Evolutionary conservation across 2,113 vertebrate genomes (phyloP).

Genomic region (Pterocles burchelli): DNA sequence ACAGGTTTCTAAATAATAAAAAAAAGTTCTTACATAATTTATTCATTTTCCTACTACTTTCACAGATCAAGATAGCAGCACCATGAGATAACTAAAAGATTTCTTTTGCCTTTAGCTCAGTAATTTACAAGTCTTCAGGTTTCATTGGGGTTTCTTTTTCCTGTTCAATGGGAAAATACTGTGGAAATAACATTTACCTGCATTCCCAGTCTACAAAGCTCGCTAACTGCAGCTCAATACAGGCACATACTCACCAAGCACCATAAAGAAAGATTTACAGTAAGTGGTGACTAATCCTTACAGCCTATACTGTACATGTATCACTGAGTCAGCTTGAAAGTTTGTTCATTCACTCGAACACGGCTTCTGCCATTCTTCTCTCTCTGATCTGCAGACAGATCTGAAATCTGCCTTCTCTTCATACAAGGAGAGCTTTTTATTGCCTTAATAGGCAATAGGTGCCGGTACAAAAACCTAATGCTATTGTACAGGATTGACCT

Average conservation of each 20-base stretch:
- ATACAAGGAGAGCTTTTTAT: not conserved
- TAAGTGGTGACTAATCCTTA: constrained; percentile 77
- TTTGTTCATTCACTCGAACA: constrained; percentile 75
- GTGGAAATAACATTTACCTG: constrained; percentile 48
- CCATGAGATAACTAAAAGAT: not conserved
- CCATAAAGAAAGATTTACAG: constrained; percentile 73
- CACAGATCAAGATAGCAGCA: constrained; percentile 33
- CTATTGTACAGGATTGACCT: not conserved
- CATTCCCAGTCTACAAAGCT: constrained; percentile 1
- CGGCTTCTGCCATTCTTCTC: constrained; percentile 52
- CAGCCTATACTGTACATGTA: constrained; percentile 29
- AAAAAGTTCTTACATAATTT: constrained; percentile 20
- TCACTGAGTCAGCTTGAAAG: constrained; percentile 64
- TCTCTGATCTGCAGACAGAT: not conserved
- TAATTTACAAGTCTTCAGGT: not conserved
- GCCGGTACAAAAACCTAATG: not conserved
- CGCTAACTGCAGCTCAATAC: not conserved
- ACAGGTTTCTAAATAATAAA: constrained; percentile 24
- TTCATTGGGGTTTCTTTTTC: not conserved
- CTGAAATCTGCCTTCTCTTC: not conserved
- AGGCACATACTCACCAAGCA: constrained; percentile 49
- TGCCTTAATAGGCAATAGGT: constrained; percentile 4
- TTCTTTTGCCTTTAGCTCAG: constrained; percentile 28
- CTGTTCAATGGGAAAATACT: constrained; percentile 20
- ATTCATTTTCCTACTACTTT: constrained; percentile 27